These are phyloP conservation scores for Megatriorchis doriae DNA, from an alignment of 2,113 vertebrate genomes.

Conservation along the genomic window DNA sequence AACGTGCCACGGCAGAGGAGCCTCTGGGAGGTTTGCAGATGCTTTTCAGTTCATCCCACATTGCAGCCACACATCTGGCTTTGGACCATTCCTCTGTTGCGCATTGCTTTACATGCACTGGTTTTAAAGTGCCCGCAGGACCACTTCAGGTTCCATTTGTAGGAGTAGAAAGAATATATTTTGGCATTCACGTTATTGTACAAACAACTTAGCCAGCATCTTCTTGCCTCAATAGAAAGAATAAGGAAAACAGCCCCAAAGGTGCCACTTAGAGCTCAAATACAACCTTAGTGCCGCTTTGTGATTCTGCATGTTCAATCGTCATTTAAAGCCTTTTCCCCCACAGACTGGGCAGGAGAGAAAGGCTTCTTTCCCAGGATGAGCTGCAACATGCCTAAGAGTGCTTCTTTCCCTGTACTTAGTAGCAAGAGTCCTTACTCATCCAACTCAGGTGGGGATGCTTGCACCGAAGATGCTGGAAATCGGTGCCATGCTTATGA, in stretches of 20 bases:
- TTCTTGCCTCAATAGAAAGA: not conserved
- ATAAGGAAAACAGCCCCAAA: not conserved
- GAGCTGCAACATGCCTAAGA: not conserved
- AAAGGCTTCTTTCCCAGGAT: not conserved
- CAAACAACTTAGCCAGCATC: not conserved
- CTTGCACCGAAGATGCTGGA: not conserved
- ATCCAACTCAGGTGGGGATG: not conserved
- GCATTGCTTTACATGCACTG: not conserved
- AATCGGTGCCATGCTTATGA: not conserved
- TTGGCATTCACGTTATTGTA: not conserved
- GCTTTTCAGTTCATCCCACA: not conserved
- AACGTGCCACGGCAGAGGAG: accelerated
- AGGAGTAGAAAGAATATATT: not conserved
- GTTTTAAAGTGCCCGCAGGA: not conserved
- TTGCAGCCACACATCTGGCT: not conserved
- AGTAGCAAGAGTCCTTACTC: not conserved
- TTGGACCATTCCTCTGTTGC: not conserved
- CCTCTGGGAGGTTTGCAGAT: not conserved
- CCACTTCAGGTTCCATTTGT: not conserved
- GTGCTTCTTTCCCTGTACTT: not conserved
- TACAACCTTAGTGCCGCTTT: not conserved
- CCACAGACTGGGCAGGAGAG: not conserved
- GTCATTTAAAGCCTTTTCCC: not conserved
- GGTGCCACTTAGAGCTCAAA: not conserved
- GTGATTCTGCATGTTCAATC: not conserved